Percentiles rank a stretch among this genome's conserved stretches.
These are phyloP conservation scores for Chymomyza caudatula DNA, from an alignment of 2,888 invertebrate genomes.

Conservation along the genomic window DNA sequence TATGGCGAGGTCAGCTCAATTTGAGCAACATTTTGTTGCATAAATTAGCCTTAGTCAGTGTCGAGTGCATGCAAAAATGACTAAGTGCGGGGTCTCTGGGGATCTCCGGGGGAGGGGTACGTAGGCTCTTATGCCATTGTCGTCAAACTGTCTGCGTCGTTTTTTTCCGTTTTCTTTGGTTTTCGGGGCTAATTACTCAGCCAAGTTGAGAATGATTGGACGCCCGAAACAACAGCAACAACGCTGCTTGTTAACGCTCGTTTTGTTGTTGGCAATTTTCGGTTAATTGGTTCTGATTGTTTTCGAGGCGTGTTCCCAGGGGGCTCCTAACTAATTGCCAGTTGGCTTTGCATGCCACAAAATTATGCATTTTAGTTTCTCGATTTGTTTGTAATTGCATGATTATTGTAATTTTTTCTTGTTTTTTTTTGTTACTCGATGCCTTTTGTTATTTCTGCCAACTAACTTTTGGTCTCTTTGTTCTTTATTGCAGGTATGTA, in stretches of 20 bases:
- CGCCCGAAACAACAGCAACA: background rate
- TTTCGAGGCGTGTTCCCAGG: constrained; percentile 59
- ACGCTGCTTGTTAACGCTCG: constrained; percentile 1
- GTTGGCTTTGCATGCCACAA: background rate
- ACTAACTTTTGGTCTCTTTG: background rate
- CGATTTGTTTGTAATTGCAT: constrained; percentile 7
- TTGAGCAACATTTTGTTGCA: constrained; percentile 19
- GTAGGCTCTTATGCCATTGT: constrained; percentile 28
- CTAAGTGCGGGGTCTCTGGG: constrained; percentile 20
- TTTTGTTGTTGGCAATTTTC: constrained; percentile 53
- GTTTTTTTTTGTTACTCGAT: constrained; percentile 2
- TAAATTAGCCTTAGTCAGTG: constrained; percentile 40
- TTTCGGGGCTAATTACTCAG: background rate
- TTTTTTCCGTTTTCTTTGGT: constrained; percentile 38
- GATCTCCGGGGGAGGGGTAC: too few relatives aligned
- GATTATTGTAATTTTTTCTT: constrained; percentile 4
- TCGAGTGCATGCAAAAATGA: constrained; percentile 54
- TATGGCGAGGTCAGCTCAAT: constrained; percentile 50
- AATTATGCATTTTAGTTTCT: constrained; percentile 19
- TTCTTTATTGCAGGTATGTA: constrained; percentile 1
- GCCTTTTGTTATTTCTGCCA: too few relatives aligned
- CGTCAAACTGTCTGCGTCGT: constrained; percentile 61
- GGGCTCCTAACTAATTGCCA: background rate
- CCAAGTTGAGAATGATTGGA: background rate
- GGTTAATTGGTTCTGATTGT: constrained; percentile 73